Evolutionary conservation across 2,888 invertebrate genomes (phyloP), one percentile per base, ranked within the genome.

Genomic region (Eupithecia abbreviata): DNA sequence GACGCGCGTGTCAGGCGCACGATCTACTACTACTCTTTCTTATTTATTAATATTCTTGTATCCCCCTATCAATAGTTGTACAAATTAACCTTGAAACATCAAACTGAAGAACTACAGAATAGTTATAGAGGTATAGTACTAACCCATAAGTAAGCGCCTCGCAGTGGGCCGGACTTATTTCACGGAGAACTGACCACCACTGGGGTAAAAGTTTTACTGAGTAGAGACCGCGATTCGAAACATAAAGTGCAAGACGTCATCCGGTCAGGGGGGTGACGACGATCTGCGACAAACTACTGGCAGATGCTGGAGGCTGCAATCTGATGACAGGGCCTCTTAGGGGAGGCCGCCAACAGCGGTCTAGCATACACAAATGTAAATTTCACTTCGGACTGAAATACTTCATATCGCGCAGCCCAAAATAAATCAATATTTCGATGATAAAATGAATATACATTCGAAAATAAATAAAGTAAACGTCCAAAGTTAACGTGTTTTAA

Each of bases 1-100:
- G 75, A 78, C 62, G 65, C n/a, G 71, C 79, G 71, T 77, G 78
- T 78, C 74, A 68, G 72, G 77, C 77, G 72, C 30, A 30, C 30
- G 30, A 30, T 30, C 30, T 30, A 30, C 30, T 30, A 30, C 30
- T 30, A 30, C 30, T 30, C 30, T 30, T 30, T 30, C 30, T 30
- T 30, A 30, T 30, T 30, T 30, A 30, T 30, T 30, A 30, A 30
- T 30, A 30, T 30, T 30, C 30, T 30, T 30, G 30, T 30, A 30
- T 1, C 30, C 30, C 30, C 30, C 1, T 30, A 30, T 30, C 30
- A 30, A 30, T 30, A 30, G 30, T 30, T 30, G 30, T 30, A 30
- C 30, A 30, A 30, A 1, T 30, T 1, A 30, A 1, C 30, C 30
- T 30, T 30, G 30, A 30, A 30, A 30, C 0, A 30, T 30, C 30